Evolutionary conservation across 1,140 invertebrate species (phyloP).

Genomic region (Pseudomyrmex cubaensis): DNA sequence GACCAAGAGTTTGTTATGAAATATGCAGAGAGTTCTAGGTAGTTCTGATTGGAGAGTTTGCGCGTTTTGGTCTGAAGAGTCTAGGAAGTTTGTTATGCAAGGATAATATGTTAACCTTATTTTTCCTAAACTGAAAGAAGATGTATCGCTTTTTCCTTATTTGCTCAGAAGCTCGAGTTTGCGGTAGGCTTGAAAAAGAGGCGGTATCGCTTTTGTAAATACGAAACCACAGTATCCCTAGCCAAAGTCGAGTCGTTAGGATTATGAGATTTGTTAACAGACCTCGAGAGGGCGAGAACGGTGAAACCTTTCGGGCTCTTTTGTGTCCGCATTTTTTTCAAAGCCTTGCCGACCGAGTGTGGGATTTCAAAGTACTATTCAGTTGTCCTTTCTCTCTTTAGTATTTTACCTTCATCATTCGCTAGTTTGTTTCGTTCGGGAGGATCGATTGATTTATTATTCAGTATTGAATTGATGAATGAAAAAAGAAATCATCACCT

Average conservation of each 20-base stretch:
- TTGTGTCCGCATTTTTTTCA: slow-evolving; percentile 43
- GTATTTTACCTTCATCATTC: slow-evolving; percentile 20
- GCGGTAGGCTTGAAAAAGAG: slow-evolving; percentile 7
- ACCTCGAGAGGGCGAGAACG: slow-evolving; percentile 40
- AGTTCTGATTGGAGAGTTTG: too few species aligned
- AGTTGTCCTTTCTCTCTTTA: neutral
- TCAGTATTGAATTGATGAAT: neutral
- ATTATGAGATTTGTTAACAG: slow-evolving; percentile 71
- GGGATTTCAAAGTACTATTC: slow-evolving; percentile 61
- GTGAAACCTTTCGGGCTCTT: slow-evolving; percentile 28
- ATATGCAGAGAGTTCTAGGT: too few species aligned
- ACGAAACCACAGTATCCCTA: slow-evolving; percentile 54
- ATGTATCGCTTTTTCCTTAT: neutral
- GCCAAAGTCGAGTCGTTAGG: slow-evolving; percentile 65
- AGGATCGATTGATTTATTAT: slow-evolving; percentile 1
- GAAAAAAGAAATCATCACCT: neutral
- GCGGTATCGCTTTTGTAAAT: slow-evolving; percentile 73
- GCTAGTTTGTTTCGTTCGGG: slow-evolving; percentile 6
- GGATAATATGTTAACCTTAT: neutral
- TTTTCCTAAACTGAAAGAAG: neutral
- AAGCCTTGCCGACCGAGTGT: slow-evolving; percentile 27
- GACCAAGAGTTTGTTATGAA: too few species aligned
- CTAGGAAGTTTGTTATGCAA: too few species aligned
- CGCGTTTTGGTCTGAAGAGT: too few species aligned
- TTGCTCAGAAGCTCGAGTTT: neutral